Evolutionary conservation across 2,113 vertebrate species (phyloP).

Genomic region (Nestor notabilis): DNA sequence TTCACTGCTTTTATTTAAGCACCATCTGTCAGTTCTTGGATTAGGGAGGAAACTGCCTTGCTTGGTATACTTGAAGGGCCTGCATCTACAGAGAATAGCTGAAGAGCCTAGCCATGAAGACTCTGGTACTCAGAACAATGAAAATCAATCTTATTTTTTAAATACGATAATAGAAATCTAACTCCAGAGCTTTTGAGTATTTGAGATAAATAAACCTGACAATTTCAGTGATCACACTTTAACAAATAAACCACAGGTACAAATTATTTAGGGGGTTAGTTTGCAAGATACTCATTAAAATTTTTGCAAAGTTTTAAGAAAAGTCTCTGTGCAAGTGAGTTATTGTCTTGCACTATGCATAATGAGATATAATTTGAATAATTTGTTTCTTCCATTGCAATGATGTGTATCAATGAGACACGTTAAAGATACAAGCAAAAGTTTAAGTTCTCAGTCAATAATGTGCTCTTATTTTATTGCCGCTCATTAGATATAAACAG

Average conservation of each 20-base stretch:
- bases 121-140: not conserved
- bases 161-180: not conserved
- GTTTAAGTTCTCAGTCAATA: constrained; percentile 60
- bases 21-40: not conserved
- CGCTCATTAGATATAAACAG: constrained; percentile 64
- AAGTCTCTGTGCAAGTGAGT: not conserved
- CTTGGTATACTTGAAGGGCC: not conserved
- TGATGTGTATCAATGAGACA: not conserved
- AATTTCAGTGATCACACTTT: not conserved
- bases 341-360: constrained; percentile 25
- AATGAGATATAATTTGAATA: constrained; percentile 52
- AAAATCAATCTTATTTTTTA: not conserved
- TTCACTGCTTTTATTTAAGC: not conserved
- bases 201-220: not conserved
- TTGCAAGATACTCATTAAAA: not conserved
- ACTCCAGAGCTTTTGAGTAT: not conserved
- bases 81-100: not conserved
- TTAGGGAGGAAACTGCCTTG: not conserved
- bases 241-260: not conserved
- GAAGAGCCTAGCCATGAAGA: not conserved
- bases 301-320: constrained; percentile 15
- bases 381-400: constrained; percentile 52
- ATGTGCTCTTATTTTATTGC: constrained; percentile 11
- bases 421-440: not conserved
- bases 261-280: not conserved